Base-by-base conservation (phyloP, 2,797 vertebrate species). In the Gila robusta region DNA sequence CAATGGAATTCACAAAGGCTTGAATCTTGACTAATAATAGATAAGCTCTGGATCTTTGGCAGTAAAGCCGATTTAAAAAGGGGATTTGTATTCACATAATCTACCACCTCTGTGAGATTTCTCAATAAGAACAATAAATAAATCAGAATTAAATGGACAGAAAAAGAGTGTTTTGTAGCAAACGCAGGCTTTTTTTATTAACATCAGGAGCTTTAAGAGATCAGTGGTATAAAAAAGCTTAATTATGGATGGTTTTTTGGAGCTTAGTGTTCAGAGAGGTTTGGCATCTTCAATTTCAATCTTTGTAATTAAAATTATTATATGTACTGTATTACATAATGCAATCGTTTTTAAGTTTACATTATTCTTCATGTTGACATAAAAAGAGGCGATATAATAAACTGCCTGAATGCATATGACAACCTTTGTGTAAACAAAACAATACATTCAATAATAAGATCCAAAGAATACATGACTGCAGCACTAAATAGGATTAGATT, bases 21-120 rank as follows among this genome's bases (percentile, higher is more conserved):
- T 37, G 70, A 72, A 28, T 56, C 35, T 62, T 67, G 82, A 84
- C 73, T 69, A 4, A 7, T 74, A 76, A 83, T 72, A 79, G 66
- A 44, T 54, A 70, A 70, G 19, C 71, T 74, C 47, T 77, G 56
- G 35, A 80, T 69, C 64, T 23, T 44, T 82, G 32, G 64, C 17
- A 26, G 26, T 77, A 82, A 88, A 88, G 84, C 84, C 37, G 81
- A 77, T 88, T 81, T 73, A 6, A 80, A 88, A 73, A 83, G 71
- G 8, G 72, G 84, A 88, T 88, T 88, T 84, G 44, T 64, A 79
- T 86, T 54, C 77, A 62, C 64, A 76, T 86, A 88, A 86, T 88
- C 84, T 83, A 77, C 64, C 76, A 74, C 82, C 73, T 82, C 37
- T 83, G 71, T 86, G 64, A 52, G 81, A 56, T 86, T 86, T 83